These are phyloP conservation scores for Pheosia tremula DNA, from an alignment of 2,888 invertebrate genomes.

Conservation along the genomic window DNA sequence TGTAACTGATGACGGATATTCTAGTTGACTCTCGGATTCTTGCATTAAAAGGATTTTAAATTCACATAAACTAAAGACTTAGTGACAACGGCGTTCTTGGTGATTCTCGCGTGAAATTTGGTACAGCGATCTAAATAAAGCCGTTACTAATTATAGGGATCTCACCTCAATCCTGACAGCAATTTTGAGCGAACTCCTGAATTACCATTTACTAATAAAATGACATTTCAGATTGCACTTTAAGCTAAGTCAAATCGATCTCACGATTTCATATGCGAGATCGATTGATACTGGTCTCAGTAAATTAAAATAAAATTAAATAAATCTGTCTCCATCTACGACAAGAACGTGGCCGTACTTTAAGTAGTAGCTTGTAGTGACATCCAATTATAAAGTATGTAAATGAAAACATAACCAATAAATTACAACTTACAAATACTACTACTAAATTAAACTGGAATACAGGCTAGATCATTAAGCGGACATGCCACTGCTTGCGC, in stretches of 20 bases:
- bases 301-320: too few species aligned
- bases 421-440: conserved; percentile 1
- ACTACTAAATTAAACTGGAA: conserved; percentile 29
- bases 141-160: not conserved
- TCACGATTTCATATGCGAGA: too few species aligned
- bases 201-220: too few species aligned
- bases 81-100: too few species aligned
- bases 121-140: too few species aligned
- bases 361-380: not conserved
- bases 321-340: too few species aligned
- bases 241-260: too few species aligned
- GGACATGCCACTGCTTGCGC: conserved; percentile 38
- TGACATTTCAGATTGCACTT: too few species aligned
- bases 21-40: conserved; percentile 28
- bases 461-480: conserved; percentile 45
- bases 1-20: conserved; percentile 23
- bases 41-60: conserved; percentile 31
- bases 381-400: not conserved
- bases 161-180: too few species aligned
- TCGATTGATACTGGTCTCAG: too few species aligned
- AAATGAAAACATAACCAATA: not conserved
- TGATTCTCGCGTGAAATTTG: conserved; percentile 12
- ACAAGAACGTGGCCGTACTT: not conserved
- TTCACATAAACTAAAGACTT: conserved; percentile 11
- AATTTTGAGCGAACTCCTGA: too few species aligned